Evolutionary conservation across 2,888 invertebrate species (phyloP).

Genomic region (Catocala sponsa): DNA sequence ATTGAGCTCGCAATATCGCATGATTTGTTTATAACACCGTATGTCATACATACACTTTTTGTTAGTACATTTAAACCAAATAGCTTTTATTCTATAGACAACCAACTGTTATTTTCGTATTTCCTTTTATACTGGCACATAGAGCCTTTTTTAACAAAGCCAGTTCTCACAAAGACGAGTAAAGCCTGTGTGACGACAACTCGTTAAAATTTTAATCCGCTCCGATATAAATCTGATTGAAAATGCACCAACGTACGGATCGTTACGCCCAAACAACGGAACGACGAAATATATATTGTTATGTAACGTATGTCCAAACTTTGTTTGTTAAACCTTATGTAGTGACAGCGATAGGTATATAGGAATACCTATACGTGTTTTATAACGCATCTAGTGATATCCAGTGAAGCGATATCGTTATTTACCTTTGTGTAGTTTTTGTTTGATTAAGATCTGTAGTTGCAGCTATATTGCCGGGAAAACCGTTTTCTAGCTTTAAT

Average conservation of each 20-base stretch:
- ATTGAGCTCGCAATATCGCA: too few relatives aligned
- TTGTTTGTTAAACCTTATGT: slow-evolving; percentile 39
- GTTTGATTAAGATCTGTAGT: too few relatives aligned
- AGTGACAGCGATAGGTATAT: slow-evolving; percentile 1
- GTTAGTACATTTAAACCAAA: not conserved
- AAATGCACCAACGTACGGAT: slow-evolving; percentile 69
- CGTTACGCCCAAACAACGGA: slow-evolving; percentile 64
- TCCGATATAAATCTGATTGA: slow-evolving; percentile 78
- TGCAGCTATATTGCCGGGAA: too few relatives aligned
- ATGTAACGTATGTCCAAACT: slow-evolving; percentile 41
- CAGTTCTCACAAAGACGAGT: slow-evolving; percentile 62
- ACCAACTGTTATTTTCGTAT: slow-evolving; percentile 46
- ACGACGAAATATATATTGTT: slow-evolving; percentile 50
- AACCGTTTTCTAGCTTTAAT: too few relatives aligned
- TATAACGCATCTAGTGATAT: too few relatives aligned
- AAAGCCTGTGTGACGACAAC: slow-evolving; percentile 66
- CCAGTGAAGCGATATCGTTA: too few relatives aligned
- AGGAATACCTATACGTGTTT: too few relatives aligned
- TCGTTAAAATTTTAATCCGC: slow-evolving; percentile 80
- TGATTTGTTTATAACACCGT: too few relatives aligned
- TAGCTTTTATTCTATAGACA: not conserved
- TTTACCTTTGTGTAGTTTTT: too few relatives aligned
- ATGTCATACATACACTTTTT: too few relatives aligned
- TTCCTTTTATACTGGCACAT: slow-evolving; percentile 52
- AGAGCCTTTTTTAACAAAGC: slow-evolving; percentile 65